Evolutionary conservation across 2,797 vertebrate species (phyloP), one percentile per base, ranked within the genome.

Genomic region (Mus spretus): DNA sequence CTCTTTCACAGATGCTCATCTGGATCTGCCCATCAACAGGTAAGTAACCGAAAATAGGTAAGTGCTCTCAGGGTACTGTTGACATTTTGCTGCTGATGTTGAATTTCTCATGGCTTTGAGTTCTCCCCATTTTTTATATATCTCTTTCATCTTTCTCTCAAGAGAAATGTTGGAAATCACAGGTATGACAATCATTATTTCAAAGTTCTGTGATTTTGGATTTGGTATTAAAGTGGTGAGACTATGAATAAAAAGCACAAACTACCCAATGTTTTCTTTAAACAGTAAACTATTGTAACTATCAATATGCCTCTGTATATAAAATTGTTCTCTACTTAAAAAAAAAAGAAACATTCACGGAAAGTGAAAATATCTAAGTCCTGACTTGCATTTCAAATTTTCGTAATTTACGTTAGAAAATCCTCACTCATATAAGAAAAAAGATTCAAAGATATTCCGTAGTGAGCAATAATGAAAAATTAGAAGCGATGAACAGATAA

Each of bases 1-100:
- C 67, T 95, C 11, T 93, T 95, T 86, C 59, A 92, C 75, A 63
- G 67, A 95, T 63, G 88, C 97, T 95, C 96, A 95, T 97, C 86
- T 95, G 92, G 94, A 67, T 84, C 92, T 93, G 55, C 44, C 82
- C 59, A 94, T 96, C 96, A 96, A 82, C 22, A 91, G 65, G 53
- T 81, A 94, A 72, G 34, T 72, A 93, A 93, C 80, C 85, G 61
- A 91, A 94, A 83, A 22, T 59, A 86, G 34, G 31, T 8, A 78
- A 96, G 40, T 89, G 26, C 95, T 96, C 96, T 95, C 93, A 90
- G 74, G 81, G 93, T 70, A 70, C 37, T 44, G 63, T 96, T 95
- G 37, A 85, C 55, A 96, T 93, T 83, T 86, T 94, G 95, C 31
- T 94, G 3, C 91, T 94, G 34, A 40, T 53, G 3, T 44, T 94